Conservation (phyloP, 2,797 vertebrate genomes). For the Cossypha heuglini region DNA sequence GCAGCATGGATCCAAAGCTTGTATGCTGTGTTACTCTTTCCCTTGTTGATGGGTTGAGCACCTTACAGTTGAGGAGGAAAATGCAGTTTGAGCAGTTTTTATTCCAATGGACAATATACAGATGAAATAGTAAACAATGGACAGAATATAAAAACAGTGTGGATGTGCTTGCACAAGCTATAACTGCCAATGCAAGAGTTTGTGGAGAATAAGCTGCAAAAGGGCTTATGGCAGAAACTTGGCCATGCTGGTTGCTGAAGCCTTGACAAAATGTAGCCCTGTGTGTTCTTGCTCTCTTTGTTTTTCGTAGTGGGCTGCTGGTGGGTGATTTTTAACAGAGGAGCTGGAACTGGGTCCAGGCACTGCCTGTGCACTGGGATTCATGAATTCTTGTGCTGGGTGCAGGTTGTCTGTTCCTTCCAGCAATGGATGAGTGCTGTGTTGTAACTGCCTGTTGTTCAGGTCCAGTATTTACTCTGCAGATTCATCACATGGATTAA, state of each 20-base stretch:
- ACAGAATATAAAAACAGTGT: neutral
- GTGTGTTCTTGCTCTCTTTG: neutral
- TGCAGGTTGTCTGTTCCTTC: neutral
- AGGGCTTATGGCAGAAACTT: neutral
- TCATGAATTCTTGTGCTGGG: neutral
- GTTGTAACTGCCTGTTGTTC: neutral
- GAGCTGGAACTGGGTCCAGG: neutral
- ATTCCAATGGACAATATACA: neutral
- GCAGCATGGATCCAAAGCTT: neutral
- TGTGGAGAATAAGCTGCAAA: neutral
- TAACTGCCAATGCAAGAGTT: accelerated
- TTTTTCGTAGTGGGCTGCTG: neutral
- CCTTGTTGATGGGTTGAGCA: neutral
- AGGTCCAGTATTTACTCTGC: neutral
- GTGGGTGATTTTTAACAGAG: neutral
- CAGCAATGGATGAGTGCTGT: accelerated
- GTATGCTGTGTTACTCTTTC: neutral
- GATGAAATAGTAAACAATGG: neutral
- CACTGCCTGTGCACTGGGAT: neutral
- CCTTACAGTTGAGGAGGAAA: neutral
- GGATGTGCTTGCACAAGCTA: neutral
- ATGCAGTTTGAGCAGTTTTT: neutral
- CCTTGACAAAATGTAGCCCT: neutral
- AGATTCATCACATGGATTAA: neutral
- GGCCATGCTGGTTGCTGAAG: neutral